A percentile compares a stretch with the other conserved stretches of the same genome.
These are phyloP conservation scores for Muschampia plurimacula DNA, from an alignment of 2,888 invertebrate genomes.

Conservation along the genomic window DNA sequence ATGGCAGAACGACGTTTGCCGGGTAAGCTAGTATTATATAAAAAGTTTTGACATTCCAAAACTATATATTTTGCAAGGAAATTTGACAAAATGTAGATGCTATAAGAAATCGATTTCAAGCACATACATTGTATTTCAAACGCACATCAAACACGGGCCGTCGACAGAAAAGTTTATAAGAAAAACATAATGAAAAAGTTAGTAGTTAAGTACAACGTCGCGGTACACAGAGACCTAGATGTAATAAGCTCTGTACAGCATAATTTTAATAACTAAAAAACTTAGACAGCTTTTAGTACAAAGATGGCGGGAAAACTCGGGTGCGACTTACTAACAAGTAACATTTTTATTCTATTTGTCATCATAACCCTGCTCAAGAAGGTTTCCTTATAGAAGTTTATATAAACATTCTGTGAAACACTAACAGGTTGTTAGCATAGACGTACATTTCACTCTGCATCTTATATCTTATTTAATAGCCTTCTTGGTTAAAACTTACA, in stretches of 20 bases:
- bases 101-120: too few relatives aligned
- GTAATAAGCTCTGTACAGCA: neutral
- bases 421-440: neutral
- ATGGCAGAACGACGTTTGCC: too few relatives aligned
- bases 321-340: neutral
- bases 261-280: slow-evolving; percentile 2
- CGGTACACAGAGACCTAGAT: neutral
- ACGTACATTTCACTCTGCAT: neutral
- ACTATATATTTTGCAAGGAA: too few relatives aligned
- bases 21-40: too few relatives aligned
- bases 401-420: neutral
- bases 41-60: too few relatives aligned
- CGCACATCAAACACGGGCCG: too few relatives aligned
- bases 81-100: too few relatives aligned
- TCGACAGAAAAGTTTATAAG: neutral
- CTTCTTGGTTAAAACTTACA: too few relatives aligned
- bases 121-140: too few relatives aligned
- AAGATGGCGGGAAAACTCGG: neutral
- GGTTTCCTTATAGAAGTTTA: neutral
- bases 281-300: neutral
- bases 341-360: slow-evolving; percentile 1
- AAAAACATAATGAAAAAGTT: neutral
- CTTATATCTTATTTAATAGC: too few relatives aligned
- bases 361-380: neutral
- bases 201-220: neutral